Conservation (phyloP, 1,140 invertebrate genomes). For the Platyscapa corneri region DNA sequence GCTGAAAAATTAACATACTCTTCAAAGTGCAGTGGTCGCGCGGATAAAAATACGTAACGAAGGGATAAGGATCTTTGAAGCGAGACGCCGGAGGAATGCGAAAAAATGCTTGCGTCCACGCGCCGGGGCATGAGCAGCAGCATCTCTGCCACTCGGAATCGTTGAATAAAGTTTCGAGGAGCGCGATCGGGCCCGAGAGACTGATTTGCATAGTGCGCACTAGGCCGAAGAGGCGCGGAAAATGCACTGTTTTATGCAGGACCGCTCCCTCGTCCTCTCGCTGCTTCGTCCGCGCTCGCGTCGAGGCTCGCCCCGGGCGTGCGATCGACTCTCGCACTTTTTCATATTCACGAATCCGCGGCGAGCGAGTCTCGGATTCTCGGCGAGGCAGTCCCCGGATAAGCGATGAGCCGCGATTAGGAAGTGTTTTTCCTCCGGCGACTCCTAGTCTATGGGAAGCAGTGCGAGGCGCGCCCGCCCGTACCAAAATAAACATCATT, state of each 20-base stretch:
- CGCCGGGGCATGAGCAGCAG: neutral
- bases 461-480: neutral
- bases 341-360: no score
- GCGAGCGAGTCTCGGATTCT: no score
- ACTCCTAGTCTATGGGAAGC: no score
- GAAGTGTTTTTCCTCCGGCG: no score
- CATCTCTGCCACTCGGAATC: neutral
- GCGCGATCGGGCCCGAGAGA: neutral
- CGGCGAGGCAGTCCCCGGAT: no score
- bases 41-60: neutral
- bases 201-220: constrained; percentile 2
- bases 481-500: no score
- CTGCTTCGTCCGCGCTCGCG: neutral
- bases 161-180: neutral
- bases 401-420: no score
- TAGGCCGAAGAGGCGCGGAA: neutral
- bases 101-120: neutral
- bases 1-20: constrained; percentile 16
- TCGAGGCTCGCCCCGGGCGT: no score
- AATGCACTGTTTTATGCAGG: neutral
- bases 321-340: no score
- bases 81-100: constrained; percentile 12
- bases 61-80: neutral
- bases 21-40: neutral
- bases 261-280: no score